Evolutionary conservation across 1,140 invertebrate genomes (phyloP).

Genomic region (Pseudomyrmex sp.): DNA sequence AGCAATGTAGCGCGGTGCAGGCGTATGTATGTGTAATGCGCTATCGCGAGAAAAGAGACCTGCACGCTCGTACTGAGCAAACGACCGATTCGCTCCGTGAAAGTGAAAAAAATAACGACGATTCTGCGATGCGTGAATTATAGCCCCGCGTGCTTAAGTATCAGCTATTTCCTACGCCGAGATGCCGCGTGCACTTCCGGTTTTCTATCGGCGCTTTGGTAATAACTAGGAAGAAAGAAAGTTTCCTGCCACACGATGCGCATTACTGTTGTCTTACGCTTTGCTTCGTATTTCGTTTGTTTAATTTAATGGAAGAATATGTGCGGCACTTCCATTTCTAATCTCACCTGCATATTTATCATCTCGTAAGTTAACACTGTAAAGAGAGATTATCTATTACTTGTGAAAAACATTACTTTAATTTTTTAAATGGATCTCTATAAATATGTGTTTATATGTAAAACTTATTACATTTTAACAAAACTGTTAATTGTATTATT

Average conservation of each 20-base stretch:
- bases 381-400: too few relatives aligned
- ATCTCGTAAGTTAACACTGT: slow-evolving; percentile 10
- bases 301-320: not conserved
- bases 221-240: slow-evolving; percentile 76
- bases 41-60: slow-evolving; percentile 15
- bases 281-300: not conserved
- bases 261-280: slow-evolving; percentile 6
- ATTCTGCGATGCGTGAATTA: slow-evolving; percentile 79
- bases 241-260: slow-evolving; percentile 37
- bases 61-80: slow-evolving; percentile 35
- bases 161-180: slow-evolving; percentile 70
- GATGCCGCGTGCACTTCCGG: slow-evolving; percentile 71
- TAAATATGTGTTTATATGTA: too few relatives aligned
- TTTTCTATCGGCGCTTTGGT: slow-evolving; percentile 75
- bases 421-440: not conserved
- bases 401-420: not conserved
- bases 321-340: slow-evolving; percentile 9
- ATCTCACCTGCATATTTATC: slow-evolving; percentile 25
- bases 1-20: not conserved
- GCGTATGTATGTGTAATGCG: not conserved
- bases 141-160: slow-evolving; percentile 60
- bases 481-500: not conserved
- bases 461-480: not conserved
- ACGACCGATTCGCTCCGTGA: slow-evolving; percentile 71
- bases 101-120: slow-evolving; percentile 81